Percentiles rank a stretch among this genome's conserved stretches.
Evolutionary conservation across 2,888 invertebrate species (phyloP).

Genomic region (Perdita meconis): DNA sequence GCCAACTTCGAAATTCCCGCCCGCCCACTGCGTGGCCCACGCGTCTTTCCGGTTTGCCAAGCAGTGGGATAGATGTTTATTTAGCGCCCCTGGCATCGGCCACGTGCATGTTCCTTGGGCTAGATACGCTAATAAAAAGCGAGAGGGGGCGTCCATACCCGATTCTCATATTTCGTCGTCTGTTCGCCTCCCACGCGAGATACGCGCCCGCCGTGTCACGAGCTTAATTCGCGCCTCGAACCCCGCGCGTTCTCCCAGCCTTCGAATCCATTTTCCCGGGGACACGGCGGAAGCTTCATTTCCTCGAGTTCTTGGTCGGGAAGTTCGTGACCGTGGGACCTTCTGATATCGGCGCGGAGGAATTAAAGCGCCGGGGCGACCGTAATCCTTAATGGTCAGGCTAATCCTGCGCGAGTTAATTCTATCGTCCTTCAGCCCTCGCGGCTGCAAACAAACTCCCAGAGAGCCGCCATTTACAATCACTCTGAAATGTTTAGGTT

Average conservation of each 20-base stretch:
- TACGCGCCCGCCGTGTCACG: background rate
- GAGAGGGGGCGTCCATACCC: too few species aligned
- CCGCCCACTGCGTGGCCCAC: background rate
- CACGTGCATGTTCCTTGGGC: background rate
- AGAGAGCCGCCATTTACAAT: too few species aligned
- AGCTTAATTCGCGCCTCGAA: background rate
- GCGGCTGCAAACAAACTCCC: background rate
- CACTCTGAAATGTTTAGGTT: too few species aligned
- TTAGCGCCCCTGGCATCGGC: background rate
- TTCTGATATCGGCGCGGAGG: conserved; percentile 41
- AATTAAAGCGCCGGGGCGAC: conserved; percentile 36
- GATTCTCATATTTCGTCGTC: conserved; percentile 14
- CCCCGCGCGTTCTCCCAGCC: background rate
- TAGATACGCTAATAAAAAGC: background rate
- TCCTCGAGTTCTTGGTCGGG: conserved; percentile 9
- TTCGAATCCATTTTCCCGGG: conserved; percentile 24
- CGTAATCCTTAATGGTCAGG: conserved; percentile 57
- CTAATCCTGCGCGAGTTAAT: conserved; percentile 49
- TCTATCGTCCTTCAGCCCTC: background rate
- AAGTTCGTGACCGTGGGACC: background rate
- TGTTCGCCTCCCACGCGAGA: conserved; percentile 5
- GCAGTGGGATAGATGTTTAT: conserved; percentile 17
- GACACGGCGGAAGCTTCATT: conserved; percentile 20
- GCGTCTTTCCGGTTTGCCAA: background rate
- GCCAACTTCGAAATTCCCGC: background rate